Percentiles rank a stretch among this genome's conserved stretches.
These are phyloP conservation scores for Ceratina calcarata DNA, from an alignment of 1,140 invertebrate species.

Conservation along the genomic window DNA sequence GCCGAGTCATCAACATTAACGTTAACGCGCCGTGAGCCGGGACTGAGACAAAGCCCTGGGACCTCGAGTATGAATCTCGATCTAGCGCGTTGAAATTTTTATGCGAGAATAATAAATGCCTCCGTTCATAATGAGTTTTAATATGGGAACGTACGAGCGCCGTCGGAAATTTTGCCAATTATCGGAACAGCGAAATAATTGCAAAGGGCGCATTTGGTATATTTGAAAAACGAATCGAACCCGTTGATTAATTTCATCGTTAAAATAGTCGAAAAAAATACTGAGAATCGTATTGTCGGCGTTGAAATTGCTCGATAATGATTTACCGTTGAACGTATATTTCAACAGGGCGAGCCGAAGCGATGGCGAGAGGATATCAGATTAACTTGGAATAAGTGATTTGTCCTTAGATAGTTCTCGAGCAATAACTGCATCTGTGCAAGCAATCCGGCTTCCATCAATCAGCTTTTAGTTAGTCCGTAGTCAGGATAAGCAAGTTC, in stretches of 20 bases:
- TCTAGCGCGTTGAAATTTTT: constrained; percentile 28
- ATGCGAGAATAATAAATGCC: constrained; percentile 43
- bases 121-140: constrained; percentile 19
- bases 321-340: too few relatives aligned
- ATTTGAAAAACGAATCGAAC: too few relatives aligned
- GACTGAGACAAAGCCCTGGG: neutral
- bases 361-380: too few relatives aligned
- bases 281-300: too few relatives aligned
- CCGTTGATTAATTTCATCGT: too few relatives aligned
- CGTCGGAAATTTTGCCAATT: too few relatives aligned
- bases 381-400: neutral
- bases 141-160: neutral
- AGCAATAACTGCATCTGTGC: neutral
- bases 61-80: neutral
- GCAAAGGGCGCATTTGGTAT: too few relatives aligned
- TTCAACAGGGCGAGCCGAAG: too few relatives aligned
- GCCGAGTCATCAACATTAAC: constrained; percentile 50
- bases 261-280: too few relatives aligned
- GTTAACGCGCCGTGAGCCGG: neutral
- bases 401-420: neutral
- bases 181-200: too few relatives aligned
- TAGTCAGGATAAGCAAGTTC: constrained; percentile 13
- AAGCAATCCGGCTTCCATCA: constrained; percentile 23
- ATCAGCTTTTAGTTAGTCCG: constrained; percentile 22
- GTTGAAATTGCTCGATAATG: too few relatives aligned